Conservation (phyloP, 1,140 invertebrate species). For the Parapsyche elsis region DNA sequence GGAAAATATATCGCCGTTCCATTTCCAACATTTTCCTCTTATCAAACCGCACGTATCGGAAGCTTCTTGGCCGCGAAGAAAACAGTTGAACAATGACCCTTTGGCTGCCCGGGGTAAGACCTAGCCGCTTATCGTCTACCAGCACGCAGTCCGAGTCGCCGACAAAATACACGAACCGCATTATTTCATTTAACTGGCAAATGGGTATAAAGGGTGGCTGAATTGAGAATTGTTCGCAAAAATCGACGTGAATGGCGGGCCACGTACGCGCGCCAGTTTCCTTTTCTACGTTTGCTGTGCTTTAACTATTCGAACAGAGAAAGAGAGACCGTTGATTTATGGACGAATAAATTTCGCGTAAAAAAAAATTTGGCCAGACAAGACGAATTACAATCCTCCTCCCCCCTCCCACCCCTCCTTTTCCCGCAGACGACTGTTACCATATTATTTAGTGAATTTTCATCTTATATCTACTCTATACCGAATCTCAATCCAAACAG, state of each 20-base stretch:
- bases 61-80: not conserved
- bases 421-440: no score
- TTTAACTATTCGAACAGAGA: conserved; percentile 37
- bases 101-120: no score
- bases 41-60: conserved; percentile 3
- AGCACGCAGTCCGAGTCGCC: not conserved
- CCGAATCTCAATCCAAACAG: no score
- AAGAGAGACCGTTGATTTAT: conserved; percentile 37
- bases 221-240: conserved; percentile 34
- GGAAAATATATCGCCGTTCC: conserved; percentile 18
- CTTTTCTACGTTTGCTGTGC: not conserved
- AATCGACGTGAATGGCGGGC: not conserved
- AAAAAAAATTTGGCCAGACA: conserved; percentile 19
- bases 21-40: not conserved
- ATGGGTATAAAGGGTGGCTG: conserved; percentile 40
- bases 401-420: no score
- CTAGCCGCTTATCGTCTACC: not conserved
- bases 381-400: conserved; percentile 13
- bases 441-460: no score
- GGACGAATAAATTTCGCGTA: conserved; percentile 35
- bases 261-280: not conserved
- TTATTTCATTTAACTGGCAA: conserved; percentile 55
- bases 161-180: conserved; percentile 7
- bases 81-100: not conserved
- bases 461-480: no score